Evolutionary conservation across 2,113 vertebrate species (phyloP), one percentile per base, ranked within the genome.

Genomic region (Geococcyx californianus): DNA sequence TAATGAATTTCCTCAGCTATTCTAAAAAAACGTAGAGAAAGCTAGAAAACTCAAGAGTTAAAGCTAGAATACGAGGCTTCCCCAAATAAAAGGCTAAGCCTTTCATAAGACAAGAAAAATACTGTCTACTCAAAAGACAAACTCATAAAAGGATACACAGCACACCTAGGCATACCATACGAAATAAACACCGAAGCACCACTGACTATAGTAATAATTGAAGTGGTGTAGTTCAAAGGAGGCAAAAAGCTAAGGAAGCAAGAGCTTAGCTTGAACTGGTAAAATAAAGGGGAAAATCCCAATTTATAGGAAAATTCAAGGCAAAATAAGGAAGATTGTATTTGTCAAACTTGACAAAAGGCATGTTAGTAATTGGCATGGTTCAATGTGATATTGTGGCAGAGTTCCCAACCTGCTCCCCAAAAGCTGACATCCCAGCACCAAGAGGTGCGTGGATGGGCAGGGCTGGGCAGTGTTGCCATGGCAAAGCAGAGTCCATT

Each of bases 381-480:
- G 59, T 29, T 12, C 21, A 3, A 13, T 2, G 29, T 0, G 5
- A 26, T 45, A 20, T 6, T 0, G 0, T 12, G 59, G 72, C 42
- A 86, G 60, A 79, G 28, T 38, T 83, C 15, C 45, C 0, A 0
- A 33, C 40, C 38, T 40, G 51, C 7, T 28, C 20, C 34, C 1
- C 7, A 36, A 34, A 44, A 42, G 14, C 24, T 42, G 31, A 11
- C 9, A 45, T 3, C 4, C 16, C 7, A 4, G 24, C 14, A 21
- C 31, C 4, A 5, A 4, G 4, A 0, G 0, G 55, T 0, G 4
- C 33, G 47, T 44, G 45, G 29, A 2, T 11, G 55, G 45, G 68
- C 2, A 1, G 49, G 45, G 33, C 28, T 54, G 25, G 36, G 36
- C 42, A 54, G 16, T 1, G 2, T 8, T 69, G 55, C 42, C 21